Evolutionary conservation across 2,113 vertebrate genomes (phyloP), one percentile per base, ranked within the genome.

Genomic region (Pseudorhombus dupliciocellatus): DNA sequence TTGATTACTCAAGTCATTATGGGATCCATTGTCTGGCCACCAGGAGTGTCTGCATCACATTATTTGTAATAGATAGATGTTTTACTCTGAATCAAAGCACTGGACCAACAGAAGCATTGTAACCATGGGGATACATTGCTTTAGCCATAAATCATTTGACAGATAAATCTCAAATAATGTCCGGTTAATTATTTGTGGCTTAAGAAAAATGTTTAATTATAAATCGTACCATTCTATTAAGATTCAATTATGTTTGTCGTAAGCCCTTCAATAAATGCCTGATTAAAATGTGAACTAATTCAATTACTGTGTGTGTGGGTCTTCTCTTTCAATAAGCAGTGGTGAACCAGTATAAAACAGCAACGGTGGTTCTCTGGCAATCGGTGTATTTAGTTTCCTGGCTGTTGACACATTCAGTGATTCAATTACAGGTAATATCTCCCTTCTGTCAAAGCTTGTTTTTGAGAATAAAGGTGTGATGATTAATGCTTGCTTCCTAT

Each of bases 281-380:
- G 31, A 50, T 69, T 65, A 52, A 66, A 69, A 64, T 62, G 56
- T 62, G 56, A 71, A 42, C 53, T 21, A 21, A 55, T 52, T 58
- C 52, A 68, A 18, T 63, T 34, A 62, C 22, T 50, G 24, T 5
- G 7, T 25, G 21, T 15, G 25, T 9, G 4, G 34, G 14, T 42
- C 6, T 42, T 57, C 2, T 21, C 0, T 26, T 44, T 40, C 46
- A 0, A 3, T 40, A 16, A 8, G 8, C 7, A 15, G 7, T 1
- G 16, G 14, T 56, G 40, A 34, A 25, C 15, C 48, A 42, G 48
- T 21, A 22, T 16, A 48, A 8, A 7, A 22, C 0, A n/a, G 24
- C 20, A 60, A 26, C 28, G 7, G 4, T 37, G 7, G 15, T 3
- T 24, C 37, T 37, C 56, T 44, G 53, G 5, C 52, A 48, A 10